Base-by-base conservation (phyloP, 2,888 invertebrate species). In the Megamerina dolium region DNA sequence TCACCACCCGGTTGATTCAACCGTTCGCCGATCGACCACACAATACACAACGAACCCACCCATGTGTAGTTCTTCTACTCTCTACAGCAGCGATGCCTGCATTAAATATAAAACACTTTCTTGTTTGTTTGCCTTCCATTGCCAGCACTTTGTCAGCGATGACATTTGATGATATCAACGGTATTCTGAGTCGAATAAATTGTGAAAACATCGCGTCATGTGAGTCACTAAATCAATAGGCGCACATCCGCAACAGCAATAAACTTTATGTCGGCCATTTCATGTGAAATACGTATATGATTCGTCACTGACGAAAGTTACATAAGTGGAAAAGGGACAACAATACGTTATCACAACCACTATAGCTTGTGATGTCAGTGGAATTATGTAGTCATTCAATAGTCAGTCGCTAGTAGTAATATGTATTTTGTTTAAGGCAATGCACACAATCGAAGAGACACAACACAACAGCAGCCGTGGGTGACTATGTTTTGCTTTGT, bases 191-290 rank as follows among this genome's bases (percentile, higher is more conserved):
- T 47, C 43, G 36, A 39, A 48, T 36, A 37, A 51, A 52, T 53
- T 48, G 53, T 47, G 53, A 54, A 60, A 60, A 58, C 57, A 59
- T 60, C 61, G 63, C 65, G 64, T 65, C 64, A 63, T 61, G 58
- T 63, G 61, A 65, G 62, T 65, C 63, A 63, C 63, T 58, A 61
- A 61, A 55, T 42, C 46, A 60, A 43, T 48, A 59, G 61, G 64
- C 50, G 41, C 35, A 12, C 62, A 63, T 43, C 10, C 37, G 8
- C 26, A 1, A 8, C 4, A 40, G 32, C 9, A 31, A 29, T 14
- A 23, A 23, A n/a, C n/a, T n/a, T n/a, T n/a, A n/a, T n/a, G n/a
- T n/a, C n/a, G n/a, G n/a, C n/a, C n/a, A n/a, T n/a, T n/a, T n/a
- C n/a, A n/a, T n/a, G n/a, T n/a, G n/a, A n/a, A n/a, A n/a, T n/a